Conservation (phyloP, 1,140 invertebrate species). For the Cyphomyrmex costatus region DNA sequence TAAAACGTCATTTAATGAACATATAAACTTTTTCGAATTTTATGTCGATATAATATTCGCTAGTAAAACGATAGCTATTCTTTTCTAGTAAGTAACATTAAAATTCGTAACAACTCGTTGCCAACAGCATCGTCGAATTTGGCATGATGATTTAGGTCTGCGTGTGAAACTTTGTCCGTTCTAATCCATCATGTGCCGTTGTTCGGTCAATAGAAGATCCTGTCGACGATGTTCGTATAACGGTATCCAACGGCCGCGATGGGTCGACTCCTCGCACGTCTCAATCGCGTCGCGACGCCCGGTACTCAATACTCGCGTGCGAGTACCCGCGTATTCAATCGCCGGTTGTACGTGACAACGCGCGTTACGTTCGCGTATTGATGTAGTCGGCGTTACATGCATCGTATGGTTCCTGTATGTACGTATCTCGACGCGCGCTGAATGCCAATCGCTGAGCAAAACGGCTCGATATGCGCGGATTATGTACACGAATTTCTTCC, state of each 20-base stretch:
- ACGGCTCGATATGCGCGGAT: conserved; percentile 54
- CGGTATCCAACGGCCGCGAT: conserved; percentile 65
- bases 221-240: conserved; percentile 74
- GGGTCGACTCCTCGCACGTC: conserved; percentile 62
- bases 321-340: conserved; percentile 54
- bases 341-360: conserved; percentile 34
- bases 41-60: neutral
- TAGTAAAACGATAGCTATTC: neutral
- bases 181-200: conserved; percentile 72
- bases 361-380: conserved; percentile 65
- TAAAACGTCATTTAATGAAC: neutral
- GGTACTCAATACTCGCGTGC: conserved; percentile 32
- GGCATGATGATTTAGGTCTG: neutral
- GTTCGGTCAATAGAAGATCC: conserved; percentile 77
- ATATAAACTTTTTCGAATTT: neutral
- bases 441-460: conserved; percentile 45
- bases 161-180: conserved; percentile 31
- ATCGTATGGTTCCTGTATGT: conserved; percentile 65
- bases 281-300: conserved; percentile 62
- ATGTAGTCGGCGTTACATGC: conserved; percentile 65
- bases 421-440: conserved; percentile 58
- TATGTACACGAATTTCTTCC: conserved; percentile 61
- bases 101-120: conserved; percentile 1
- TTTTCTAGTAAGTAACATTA: neutral
- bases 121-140: conserved; percentile 4